phyloP scores from a whole-genome alignment of 2,113 vertebrate species.

The Acrocephalus arundinaceus region DNA sequence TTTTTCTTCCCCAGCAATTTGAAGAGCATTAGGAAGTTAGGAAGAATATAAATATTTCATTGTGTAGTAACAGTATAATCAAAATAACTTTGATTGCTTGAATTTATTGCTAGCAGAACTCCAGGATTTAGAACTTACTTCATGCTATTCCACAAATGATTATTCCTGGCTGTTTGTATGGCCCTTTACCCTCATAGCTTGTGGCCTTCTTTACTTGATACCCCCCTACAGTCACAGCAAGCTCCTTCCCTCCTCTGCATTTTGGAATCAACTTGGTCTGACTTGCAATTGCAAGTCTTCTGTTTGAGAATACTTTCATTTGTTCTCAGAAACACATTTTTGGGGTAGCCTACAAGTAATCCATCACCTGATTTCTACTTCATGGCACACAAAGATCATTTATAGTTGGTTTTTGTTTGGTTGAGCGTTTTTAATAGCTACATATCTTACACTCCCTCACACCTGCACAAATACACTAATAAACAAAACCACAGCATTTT shows the following conservation, averaged over 20 bases:
- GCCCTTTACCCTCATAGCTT: neutral
- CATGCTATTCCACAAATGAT: neutral
- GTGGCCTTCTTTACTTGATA: neutral
- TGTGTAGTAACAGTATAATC: neutral
- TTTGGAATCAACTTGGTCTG: neutral
- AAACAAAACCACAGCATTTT: conserved; percentile 5
- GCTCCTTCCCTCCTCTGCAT: neutral
- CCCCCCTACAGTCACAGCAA: neutral
- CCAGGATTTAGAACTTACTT: neutral
- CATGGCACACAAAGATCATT: neutral
- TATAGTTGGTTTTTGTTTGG: neutral
- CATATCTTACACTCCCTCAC: neutral
- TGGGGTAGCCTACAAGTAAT: neutral
- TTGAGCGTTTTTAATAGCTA: neutral
- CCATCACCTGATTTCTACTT: neutral
- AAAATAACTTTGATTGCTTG: neutral
- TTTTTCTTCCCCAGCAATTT: neutral
- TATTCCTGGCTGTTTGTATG: neutral
- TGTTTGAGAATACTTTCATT: conserved; percentile 24
- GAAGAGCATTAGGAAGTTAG: neutral
- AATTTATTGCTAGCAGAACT: neutral
- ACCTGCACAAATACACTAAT: neutral
- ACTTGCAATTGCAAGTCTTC: neutral
- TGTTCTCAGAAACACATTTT: neutral
- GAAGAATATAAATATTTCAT: neutral